Evolutionary conservation across 2,888 invertebrate species (phyloP).

Genomic region (Zaprionus bogoriensis): DNA sequence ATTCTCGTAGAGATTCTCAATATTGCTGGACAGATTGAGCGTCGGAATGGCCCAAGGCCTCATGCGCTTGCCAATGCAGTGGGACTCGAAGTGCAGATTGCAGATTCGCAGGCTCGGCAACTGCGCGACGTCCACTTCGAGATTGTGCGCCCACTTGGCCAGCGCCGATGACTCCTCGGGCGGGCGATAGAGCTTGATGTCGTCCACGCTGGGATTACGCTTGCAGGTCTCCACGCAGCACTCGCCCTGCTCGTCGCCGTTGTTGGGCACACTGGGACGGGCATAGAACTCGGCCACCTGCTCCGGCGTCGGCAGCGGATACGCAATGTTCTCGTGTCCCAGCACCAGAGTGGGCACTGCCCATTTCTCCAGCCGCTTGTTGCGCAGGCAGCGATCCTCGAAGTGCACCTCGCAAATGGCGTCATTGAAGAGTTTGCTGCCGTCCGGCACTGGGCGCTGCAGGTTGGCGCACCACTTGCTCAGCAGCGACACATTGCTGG

Average conservation of each 20-base stretch:
- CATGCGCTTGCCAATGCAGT: constrained; percentile 79
- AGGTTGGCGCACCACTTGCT: constrained; percentile 79
- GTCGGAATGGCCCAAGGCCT: constrained; percentile 79
- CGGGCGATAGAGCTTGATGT: constrained; percentile 75
- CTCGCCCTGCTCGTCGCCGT: constrained; percentile 78
- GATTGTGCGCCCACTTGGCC: constrained; percentile 78
- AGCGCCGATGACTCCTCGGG: constrained; percentile 76
- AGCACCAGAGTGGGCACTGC: constrained; percentile 74
- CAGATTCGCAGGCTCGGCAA: constrained; percentile 67
- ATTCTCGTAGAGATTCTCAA: constrained; percentile 77
- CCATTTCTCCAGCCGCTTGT: constrained; percentile 79
- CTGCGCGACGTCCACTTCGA: constrained; percentile 62
- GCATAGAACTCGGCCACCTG: constrained; percentile 75
- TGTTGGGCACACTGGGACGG: constrained; percentile 67
- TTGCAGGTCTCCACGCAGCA: constrained; percentile 76
- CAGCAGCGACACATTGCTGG: constrained; percentile 70
- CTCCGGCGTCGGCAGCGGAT: constrained; percentile 68
- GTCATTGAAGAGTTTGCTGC: constrained; percentile 77
- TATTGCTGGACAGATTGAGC: constrained; percentile 69
- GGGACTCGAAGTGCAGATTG: constrained; percentile 77
- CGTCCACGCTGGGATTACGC: constrained; percentile 79
- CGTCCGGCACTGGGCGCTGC: constrained; percentile 74
- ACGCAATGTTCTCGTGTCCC: constrained; percentile 67
- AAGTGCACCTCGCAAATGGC: constrained; percentile 80
- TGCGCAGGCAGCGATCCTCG: constrained; percentile 78